A percentile compares a stretch with the other conserved stretches of the same genome.
Evolutionary conservation across 2,113 vertebrate genomes (phyloP).

Genomic region (Pteronura brasiliensis): DNA sequence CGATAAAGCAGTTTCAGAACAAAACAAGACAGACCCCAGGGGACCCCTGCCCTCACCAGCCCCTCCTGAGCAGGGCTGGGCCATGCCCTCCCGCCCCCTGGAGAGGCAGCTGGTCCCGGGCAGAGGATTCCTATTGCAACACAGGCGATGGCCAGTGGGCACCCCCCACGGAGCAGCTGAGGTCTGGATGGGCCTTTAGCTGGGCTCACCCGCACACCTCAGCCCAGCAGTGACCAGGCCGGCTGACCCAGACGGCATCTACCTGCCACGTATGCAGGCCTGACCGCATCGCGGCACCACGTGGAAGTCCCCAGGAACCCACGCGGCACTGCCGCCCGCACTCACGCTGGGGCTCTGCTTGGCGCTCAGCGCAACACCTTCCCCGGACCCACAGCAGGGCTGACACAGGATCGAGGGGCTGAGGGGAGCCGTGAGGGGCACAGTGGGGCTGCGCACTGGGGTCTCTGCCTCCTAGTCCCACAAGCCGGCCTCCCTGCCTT

Average conservation of each 20-base stretch:
- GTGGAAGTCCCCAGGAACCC: background rate
- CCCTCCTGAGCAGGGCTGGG: background rate
- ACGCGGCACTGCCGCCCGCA: rapidly evolving
- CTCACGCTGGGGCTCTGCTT: background rate
- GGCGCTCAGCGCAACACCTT: too few relatives aligned
- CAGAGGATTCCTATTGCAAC: background rate
- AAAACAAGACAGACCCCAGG: rapidly evolving
- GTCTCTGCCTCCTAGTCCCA: background rate
- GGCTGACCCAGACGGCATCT: rapidly evolving
- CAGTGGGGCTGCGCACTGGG: rapidly evolving
- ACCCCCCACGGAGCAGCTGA: rapidly evolving
- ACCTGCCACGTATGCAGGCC: background rate
- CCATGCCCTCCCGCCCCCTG: too few relatives aligned
- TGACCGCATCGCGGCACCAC: rapidly evolving
- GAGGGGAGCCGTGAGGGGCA: background rate
- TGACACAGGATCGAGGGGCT: rapidly evolving
- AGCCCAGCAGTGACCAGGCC: rapidly evolving
- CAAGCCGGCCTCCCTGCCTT: rapidly evolving
- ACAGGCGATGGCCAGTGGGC: background rate
- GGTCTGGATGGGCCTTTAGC: rapidly evolving
- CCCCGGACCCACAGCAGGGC: too few relatives aligned
- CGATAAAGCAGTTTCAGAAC: background rate
- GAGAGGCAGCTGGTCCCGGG: background rate
- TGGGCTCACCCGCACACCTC: background rate
- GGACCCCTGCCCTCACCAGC: background rate